phyloP scores from a whole-genome alignment of 2,888 invertebrate genomes.

The Gerosis bhagava region DNA sequence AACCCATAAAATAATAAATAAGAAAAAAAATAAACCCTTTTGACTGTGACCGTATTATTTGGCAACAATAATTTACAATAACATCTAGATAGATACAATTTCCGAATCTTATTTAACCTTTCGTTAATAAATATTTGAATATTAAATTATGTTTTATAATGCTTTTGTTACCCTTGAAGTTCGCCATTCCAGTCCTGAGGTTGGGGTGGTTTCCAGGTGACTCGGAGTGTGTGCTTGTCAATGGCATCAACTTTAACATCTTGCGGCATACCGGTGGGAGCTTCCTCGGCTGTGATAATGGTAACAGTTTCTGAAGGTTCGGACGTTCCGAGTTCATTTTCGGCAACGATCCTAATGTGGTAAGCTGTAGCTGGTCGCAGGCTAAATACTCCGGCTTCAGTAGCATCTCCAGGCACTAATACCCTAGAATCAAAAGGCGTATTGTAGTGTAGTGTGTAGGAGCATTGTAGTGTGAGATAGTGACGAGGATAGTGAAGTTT shows the following conservation, averaged over 20 bases:
- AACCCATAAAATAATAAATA: too few species aligned
- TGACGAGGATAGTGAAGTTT: too few species aligned
- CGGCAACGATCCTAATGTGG: conserved; percentile 95
- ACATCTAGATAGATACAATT: too few species aligned
- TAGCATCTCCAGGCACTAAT: conserved; percentile 94
- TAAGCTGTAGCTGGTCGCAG: conserved; percentile 95
- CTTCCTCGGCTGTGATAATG: conserved; percentile 97
- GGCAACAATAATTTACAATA: too few species aligned
- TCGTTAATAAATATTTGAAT: too few species aligned
- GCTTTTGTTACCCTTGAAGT: conserved; percentile 79
- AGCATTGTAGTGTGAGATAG: too few species aligned
- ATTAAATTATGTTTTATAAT: conserved; percentile 6
- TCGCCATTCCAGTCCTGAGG: conserved; percentile 96
- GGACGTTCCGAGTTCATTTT: conserved; percentile 96
- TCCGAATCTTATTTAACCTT: too few species aligned
- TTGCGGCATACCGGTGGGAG: conserved; percentile 92
- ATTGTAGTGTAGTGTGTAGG: too few species aligned
- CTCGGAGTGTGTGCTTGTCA: conserved; percentile 93
- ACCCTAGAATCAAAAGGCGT: conserved; percentile 81
- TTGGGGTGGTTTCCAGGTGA: conserved; percentile 95
- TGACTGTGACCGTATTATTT: too few species aligned
- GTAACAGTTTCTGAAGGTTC: conserved; percentile 96
- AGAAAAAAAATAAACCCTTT: too few species aligned
- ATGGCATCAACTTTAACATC: conserved; percentile 93
- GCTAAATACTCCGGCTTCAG: conserved; percentile 94